These are phyloP conservation scores for Panagrolaimus sp. DNA, from an alignment of 1,140 invertebrate species.

Conservation along the genomic window DNA sequence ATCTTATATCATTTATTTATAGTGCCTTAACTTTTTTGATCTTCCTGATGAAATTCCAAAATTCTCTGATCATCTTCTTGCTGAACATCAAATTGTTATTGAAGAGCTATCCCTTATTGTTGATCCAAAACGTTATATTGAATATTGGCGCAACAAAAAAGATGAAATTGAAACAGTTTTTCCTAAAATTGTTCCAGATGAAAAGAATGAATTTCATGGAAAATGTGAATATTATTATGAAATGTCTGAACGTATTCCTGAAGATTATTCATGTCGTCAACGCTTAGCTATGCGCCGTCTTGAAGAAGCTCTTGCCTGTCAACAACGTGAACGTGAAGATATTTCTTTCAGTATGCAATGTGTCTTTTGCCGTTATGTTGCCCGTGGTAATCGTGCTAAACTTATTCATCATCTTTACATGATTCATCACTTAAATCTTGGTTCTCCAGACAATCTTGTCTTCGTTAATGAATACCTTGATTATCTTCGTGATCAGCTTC, in stretches of 20 bases:
- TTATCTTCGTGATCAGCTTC: constrained; percentile 47
- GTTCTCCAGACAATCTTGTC: constrained; percentile 56
- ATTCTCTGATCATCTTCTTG: constrained; percentile 41
- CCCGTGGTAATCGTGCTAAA: constrained; percentile 54
- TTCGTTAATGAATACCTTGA: constrained; percentile 57
- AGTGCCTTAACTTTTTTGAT: constrained; percentile 55
- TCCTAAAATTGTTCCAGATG: constrained; percentile 48
- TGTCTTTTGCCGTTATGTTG: constrained; percentile 56
- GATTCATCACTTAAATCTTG: constrained; percentile 50
- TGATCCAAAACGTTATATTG: constrained; percentile 53
- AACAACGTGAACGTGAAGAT: constrained; percentile 51
- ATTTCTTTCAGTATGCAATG: constrained; percentile 48
- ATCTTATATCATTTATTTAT: too few relatives aligned
- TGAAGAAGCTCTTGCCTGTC: constrained; percentile 54
- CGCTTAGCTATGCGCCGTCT: constrained; percentile 56
- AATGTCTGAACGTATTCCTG: constrained; percentile 42
- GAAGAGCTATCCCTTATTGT: constrained; percentile 57
- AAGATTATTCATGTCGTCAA: constrained; percentile 48
- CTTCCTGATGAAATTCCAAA: constrained; percentile 49
- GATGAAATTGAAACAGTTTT: constrained; percentile 49
- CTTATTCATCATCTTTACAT: constrained; percentile 58
- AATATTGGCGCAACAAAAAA: constrained; percentile 57
- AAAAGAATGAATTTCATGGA: constrained; percentile 37
- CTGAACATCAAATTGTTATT: constrained; percentile 49
- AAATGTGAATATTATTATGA: constrained; percentile 53